Base-by-base conservation (phyloP, 2,797 vertebrate genomes). In the Enteromius argenteus region DNA sequence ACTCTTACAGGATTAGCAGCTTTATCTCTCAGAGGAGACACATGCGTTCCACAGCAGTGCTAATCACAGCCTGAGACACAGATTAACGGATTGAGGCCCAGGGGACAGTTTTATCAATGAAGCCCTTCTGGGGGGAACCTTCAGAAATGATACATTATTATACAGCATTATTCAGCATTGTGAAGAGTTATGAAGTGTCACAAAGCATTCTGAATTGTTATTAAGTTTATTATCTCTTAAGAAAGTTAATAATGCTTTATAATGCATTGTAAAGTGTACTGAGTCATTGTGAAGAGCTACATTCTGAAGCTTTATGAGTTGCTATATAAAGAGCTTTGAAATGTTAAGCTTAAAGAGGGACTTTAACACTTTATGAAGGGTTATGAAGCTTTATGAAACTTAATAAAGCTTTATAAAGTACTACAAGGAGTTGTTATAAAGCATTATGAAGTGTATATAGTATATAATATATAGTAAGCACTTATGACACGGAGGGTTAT, bases 61-160 rank as follows among this genome's bases (percentile, higher is more conserved):
- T 77, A 77, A 51, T 73, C 73, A 21, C 60, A 46, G 68, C 77
- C 51, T 46, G 39, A 71, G 27, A 62, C 37, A 9, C 42, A 56
- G 62, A 80, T 68, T 72, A 81, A 56, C 67, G 64, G 79, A 87
- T 72, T 84, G 27, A 69, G 66, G 49, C 4, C 67, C 79, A 13
- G 46, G 84, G 27, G 27, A 39, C 14, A 32, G 39, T 84, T 87
- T 90, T 81, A 85, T 89, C 88, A 90, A 89, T 88, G 84, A 72
- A 72, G 58, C 64, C 30, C 81, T 84, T 37, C 49, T 10, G 49
- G 1, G 44, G 51, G n/a, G 23, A 11, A 15, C 2, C 1, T 13
- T 53, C 3, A 32, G 27, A 39, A 13, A 4, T 19, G 3, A 32
- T 27, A 0, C n/a, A 3, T 4, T 32, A 14, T 44, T 27, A n/a